A percentile compares a stretch with the other conserved stretches of the same genome.
Evolutionary conservation across 2,797 vertebrate species (phyloP).

Genomic region (Sebastes itinus): DNA sequence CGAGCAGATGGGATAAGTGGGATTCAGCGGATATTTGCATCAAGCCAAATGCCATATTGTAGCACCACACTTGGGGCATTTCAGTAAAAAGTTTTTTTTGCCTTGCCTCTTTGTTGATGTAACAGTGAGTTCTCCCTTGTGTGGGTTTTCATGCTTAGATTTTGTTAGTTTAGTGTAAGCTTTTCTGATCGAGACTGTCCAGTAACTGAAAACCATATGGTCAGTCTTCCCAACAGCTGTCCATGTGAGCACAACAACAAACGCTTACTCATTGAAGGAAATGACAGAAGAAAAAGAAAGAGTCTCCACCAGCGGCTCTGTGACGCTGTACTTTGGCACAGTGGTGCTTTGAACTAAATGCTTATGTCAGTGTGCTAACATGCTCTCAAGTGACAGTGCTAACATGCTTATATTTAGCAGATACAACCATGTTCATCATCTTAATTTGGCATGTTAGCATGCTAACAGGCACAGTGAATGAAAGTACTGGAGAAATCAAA

Average conservation of each 20-base stretch:
- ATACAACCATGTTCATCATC: background rate
- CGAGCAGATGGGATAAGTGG: slow-evolving; percentile 70
- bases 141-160: slow-evolving; percentile 3
- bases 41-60: slow-evolving; percentile 58
- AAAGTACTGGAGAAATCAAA: background rate
- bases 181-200: slow-evolving; percentile 1
- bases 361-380: background rate
- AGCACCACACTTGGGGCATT: slow-evolving; percentile 50
- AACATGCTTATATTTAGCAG: background rate
- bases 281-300: background rate
- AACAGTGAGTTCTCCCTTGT: background rate
- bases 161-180: background rate
- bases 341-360: background rate
- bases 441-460: background rate
- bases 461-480: background rate
- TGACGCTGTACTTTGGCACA: background rate
- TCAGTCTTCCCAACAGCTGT: slow-evolving; percentile 9
- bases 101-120: slow-evolving; percentile 25
- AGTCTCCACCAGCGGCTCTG: background rate
- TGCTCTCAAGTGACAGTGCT: background rate
- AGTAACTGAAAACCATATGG: slow-evolving; percentile 30
- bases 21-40: slow-evolving; percentile 59
- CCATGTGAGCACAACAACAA: slow-evolving; percentile 1
- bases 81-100: slow-evolving; percentile 30
- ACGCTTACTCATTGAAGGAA: background rate